These are phyloP conservation scores for Poeciliopsis turrubarensis DNA, from an alignment of 2,113 vertebrate genomes.

Conservation along the genomic window DNA sequence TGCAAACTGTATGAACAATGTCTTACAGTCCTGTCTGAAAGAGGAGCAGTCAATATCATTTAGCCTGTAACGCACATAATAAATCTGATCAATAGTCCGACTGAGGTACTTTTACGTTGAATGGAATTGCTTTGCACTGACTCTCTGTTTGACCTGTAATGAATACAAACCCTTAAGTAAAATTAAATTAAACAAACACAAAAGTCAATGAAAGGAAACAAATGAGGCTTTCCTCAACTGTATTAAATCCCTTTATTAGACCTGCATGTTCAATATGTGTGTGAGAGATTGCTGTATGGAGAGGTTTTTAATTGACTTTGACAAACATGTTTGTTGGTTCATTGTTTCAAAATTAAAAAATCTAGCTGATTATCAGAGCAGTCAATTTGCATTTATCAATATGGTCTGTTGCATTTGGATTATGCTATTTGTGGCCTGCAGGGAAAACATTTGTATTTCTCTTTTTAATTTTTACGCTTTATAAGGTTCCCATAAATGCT, in stretches of 20 bases:
- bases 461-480: neutral
- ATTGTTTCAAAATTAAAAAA: neutral
- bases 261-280: slow-evolving; percentile 47
- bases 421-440: neutral
- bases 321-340: neutral
- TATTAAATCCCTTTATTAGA: slow-evolving; percentile 74
- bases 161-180: slow-evolving; percentile 64
- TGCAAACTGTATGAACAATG: neutral
- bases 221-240: slow-evolving; percentile 68
- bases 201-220: slow-evolving; percentile 71
- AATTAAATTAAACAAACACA: slow-evolving; percentile 72
- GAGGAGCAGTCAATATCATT: slow-evolving; percentile 43
- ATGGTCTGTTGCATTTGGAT: slow-evolving; percentile 6
- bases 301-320: neutral
- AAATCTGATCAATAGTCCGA: slow-evolving; percentile 36
- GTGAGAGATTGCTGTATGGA: neutral
- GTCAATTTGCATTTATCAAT: slow-evolving; percentile 1
- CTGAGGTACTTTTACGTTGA: slow-evolving; percentile 33
- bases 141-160: slow-evolving; percentile 52
- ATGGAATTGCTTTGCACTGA: slow-evolving; percentile 32
- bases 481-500: slow-evolving; percentile 22
- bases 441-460: neutral
- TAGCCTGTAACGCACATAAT: slow-evolving; percentile 35
- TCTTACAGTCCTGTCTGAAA: slow-evolving; percentile 26
- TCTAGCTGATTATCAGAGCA: slow-evolving; percentile 21